phyloP scores from a whole-genome alignment of 2,113 vertebrate genomes.

The Neofelis nebulosa region DNA sequence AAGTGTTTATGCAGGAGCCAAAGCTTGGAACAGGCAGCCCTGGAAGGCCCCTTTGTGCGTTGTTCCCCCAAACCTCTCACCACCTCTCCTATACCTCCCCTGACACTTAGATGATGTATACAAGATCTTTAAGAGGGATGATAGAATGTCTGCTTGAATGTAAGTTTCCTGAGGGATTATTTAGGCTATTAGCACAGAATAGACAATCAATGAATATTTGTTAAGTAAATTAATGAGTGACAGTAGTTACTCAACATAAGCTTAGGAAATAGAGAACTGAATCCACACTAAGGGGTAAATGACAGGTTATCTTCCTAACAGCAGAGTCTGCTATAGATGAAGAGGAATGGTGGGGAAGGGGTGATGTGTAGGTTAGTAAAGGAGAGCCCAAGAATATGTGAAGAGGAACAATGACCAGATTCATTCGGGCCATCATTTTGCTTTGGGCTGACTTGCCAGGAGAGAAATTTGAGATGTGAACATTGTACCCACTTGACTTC shows the following conservation, averaged over 20 bases:
- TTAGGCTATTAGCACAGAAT: not conserved
- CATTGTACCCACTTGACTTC: not conserved
- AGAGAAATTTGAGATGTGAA: not conserved
- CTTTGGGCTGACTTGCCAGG: not conserved
- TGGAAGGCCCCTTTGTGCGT: not conserved
- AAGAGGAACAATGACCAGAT: not conserved
- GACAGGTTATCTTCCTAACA: not conserved
- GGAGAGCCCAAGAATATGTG: too few species aligned
- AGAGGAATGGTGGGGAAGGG: not conserved
- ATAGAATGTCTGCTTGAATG: not conserved
- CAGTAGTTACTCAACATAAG: not conserved
- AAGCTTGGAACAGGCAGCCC: not conserved
- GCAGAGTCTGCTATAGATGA: not conserved
- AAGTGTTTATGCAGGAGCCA: not conserved
- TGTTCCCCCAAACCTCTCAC: not conserved
- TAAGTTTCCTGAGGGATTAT: not conserved
- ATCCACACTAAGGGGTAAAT: not conserved
- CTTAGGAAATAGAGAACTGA: not conserved
- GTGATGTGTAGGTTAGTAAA: not conserved
- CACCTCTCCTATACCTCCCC: not conserved
- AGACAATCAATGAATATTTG: not conserved
- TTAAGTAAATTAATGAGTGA: not conserved
- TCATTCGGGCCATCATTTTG: not conserved
- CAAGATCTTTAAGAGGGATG: not conserved
- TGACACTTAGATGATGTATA: not conserved